Evolutionary conservation across 2,113 vertebrate species (phyloP), one percentile per base, ranked within the genome.

Genomic region (Cynocephalus volans): DNA sequence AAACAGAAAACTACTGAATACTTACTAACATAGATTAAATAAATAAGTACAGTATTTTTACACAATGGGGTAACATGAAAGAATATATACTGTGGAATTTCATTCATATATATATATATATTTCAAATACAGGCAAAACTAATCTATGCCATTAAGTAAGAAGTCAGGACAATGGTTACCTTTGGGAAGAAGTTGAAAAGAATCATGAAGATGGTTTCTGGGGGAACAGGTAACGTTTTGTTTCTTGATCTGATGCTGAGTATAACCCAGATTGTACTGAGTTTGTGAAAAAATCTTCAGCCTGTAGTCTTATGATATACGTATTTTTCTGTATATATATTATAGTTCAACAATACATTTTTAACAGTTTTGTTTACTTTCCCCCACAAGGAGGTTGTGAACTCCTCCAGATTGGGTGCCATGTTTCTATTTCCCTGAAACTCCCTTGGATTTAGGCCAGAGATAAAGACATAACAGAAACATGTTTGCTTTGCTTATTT

Each of bases 1-100:
- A 87, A 95, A 33, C 9, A 88, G n/a, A 76, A 94, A 96, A 81
- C 26, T 85, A 52, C 6, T 36, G 33, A 96, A 56, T 58, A 84
- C 15, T 64, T 18, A 60, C 54, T 11, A 70, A 54, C 2, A 82
- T 41, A 56, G 13, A 79, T 28, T 83, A 60, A 33, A 58, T 58
- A 86, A 50, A 26, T 45, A 90, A 75, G 12, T 28, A 45, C 3
- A 45, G 1, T 45, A 41, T 65, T 45, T 79, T 92, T 89, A 89
- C 41, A 88, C 36, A 62, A 60, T 31, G 18, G 5, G 19, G 3
- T 62, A 86, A 83, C 2, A 56, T 9, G 1, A 54, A 88, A 95
- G 23, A 87, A 69, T 50, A 65, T 4, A 58, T 15, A 50, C 23
- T 45, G 26, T 87, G 26, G 50, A 41, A 60, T 65, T 77, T 5